Evolutionary conservation across 2,888 invertebrate genomes (phyloP), one percentile per base, ranked within the genome.

Genomic region (Brachylomia viminalis): DNA sequence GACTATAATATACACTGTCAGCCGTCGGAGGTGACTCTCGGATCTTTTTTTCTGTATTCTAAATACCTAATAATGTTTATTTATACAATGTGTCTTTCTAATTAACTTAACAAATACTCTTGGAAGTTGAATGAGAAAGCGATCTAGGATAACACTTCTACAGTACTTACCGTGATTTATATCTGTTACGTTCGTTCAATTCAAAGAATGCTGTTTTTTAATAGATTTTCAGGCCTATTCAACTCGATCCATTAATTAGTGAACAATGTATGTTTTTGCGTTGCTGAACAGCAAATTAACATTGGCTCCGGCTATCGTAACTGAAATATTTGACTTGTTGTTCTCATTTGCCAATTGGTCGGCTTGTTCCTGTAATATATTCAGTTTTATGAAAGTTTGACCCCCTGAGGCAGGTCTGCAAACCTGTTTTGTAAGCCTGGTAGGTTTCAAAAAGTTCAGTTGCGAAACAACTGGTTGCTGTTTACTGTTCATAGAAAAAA

Each of bases 311-410:
- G n/a, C 10, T 61, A 17, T 54, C 42, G 5, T 13, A 42, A 59
- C 42, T 69, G 15, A 42, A 70, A 47, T 38, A 42, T 70, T 69
- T 38, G 27, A 27, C 10, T 68, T 33, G 38, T 42, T 68, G n/a
- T 49, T 23, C 17, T 67, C 30, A 67, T 38, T 27, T 20, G 6
- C 23, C 68, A 38, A 30, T 64, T 30, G 30, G 20, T 20, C 20
- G 8, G 20, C 6, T 7, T 23, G 4, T 17, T 30, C 7, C 33
- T 20, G 20, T 69, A 10, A 20, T n/a, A 33, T n/a, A 33, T 33
- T 20, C 6, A 33, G n/a, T 67, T 68, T 20, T 13, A 47, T 10
- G 5, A n/a, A 15, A n/a, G 13, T 30, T 17, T 11, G 17, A 30
- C 4, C 11, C 11, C 17, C 17, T 6, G 15, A 27, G 17, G 3